Evolutionary conservation across 2,888 invertebrate genomes (phyloP), one percentile per base, ranked within the genome.

Genomic region (Tridacna gigas): DNA sequence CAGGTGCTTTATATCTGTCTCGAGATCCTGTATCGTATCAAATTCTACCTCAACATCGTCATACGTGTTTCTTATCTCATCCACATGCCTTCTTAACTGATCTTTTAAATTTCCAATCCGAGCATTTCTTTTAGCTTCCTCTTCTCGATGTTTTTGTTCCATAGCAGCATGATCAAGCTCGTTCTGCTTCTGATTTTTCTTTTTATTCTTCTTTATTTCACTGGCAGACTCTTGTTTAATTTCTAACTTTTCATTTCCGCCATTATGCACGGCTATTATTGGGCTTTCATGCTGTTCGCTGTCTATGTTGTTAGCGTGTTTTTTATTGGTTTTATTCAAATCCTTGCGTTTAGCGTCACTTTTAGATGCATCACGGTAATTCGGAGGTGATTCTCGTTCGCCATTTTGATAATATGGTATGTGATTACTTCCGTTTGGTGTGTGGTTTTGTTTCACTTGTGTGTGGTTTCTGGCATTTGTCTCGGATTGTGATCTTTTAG

Each of bases 101-200:
- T 61, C 45, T 74, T 28, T 61, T 25, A 60, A 47, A 18, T 37
- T 61, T 11, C 18, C 37, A 61, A 74, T 37, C 26, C 74, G 45
- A 47, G 74, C 63, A 11, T 13, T 15, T 11, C 20, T 18, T 20
- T 28, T 37, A 3, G 45, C 26, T 7, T 60, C 61, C 12, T 37
- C 60, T 12, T 74, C 37, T 18, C 9, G 20, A 20, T 18, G 5
- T 51, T 25, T 51, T 13, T 20, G 11, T 22, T 71, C 71, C 22
- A 22, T 37, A 15, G 48, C 71, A 15, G 11, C 22, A 51, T 25
- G 22, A 1, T 51, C 7, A 9, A 22, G 13, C 26, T 51, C 71
- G 3, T 4, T 9, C 51, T 47, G 25, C n/a, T 71, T 51, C 26
- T 51, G 15, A 12, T 51, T 13, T 71, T 22, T 71, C 7, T 12